Evolutionary conservation across 1,140 invertebrate species (phyloP), one percentile per base, ranked within the genome.

Genomic region (Temnothorax curvispinosus): DNA sequence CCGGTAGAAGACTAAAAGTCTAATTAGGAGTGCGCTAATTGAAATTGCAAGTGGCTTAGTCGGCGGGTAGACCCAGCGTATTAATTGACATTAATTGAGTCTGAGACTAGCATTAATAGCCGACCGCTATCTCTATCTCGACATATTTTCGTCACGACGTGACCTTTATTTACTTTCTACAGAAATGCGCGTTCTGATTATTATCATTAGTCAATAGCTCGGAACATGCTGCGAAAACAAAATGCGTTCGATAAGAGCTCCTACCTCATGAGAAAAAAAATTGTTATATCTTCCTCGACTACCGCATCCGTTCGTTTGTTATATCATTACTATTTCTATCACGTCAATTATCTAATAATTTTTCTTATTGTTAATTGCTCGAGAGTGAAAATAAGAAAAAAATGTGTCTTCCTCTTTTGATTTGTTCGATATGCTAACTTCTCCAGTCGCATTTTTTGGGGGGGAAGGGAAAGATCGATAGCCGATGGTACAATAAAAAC

Each of bases 31-130:
- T 72, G 50, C 32, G n/a, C 41, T 85, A 65, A 88, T 86, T 71
- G 62, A 77, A 86, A 89, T 88, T 80, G 81, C 72, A 75, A 89
- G 81, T 76, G 67, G 65, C 75, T 80, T 75, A 50, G 75, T 85
- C 76, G 77, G 47, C 35, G 65, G 13, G 67, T 81, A 71, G 69
- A 86, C 56, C 27, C 52, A 62, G 69, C 76, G 84, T 88, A 89
- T 89, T 88, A 88, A 88, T 82, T 81, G 87, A 88, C 76, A 54
- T 89, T 89, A 89, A 89, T 89, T 77, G 76, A 86, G 71, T 77
- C 65, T 77, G 74, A 67, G 78, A 62, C 54, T 54, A 56, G 67
- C 67, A 82, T 88, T 81, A 81, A 88, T 86, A 86, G 76, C 56
- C 62, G 18, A 15, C 81, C 38, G 77, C 71, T 86, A 81, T 86